A percentile compares a stretch with the other conserved stretches of the same genome.
Conservation (phyloP, 2,888 invertebrate species). For the Cantharis lateralis region DNA sequence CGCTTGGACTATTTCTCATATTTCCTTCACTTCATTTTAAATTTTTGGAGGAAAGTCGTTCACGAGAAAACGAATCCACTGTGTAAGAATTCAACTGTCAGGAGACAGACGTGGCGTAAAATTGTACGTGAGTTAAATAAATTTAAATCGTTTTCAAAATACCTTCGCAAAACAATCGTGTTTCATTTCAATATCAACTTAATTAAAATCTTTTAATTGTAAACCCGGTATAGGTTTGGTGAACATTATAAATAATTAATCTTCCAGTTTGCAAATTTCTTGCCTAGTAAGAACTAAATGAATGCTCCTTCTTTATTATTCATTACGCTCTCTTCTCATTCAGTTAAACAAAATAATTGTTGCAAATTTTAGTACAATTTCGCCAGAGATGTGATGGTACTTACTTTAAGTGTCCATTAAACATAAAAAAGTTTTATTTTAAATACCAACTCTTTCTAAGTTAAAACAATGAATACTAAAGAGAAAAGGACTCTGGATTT, state of each 20-base stretch:
- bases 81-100: constrained; percentile 3
- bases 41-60: neutral
- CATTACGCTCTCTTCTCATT: neutral
- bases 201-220: neutral
- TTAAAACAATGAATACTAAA: neutral
- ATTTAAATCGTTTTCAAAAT: constrained; percentile 2
- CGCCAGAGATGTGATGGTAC: no score
- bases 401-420: no score
- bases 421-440: neutral
- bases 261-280: neutral
- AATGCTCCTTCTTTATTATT: neutral
- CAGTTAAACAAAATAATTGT: neutral
- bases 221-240: neutral
- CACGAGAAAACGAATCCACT: neutral
- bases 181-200: neutral
- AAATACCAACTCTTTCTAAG: neutral
- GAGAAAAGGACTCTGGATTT: neutral
- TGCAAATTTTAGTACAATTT: neutral
- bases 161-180: neutral
- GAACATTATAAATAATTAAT: neutral
- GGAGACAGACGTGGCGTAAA: neutral
- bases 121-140: constrained; percentile 4
- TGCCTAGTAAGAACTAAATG: neutral
- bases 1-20: constrained; percentile 7
- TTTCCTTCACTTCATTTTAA: neutral